Conservation (phyloP, 1,140 invertebrate species). For the Pissodes strobi region DNA sequence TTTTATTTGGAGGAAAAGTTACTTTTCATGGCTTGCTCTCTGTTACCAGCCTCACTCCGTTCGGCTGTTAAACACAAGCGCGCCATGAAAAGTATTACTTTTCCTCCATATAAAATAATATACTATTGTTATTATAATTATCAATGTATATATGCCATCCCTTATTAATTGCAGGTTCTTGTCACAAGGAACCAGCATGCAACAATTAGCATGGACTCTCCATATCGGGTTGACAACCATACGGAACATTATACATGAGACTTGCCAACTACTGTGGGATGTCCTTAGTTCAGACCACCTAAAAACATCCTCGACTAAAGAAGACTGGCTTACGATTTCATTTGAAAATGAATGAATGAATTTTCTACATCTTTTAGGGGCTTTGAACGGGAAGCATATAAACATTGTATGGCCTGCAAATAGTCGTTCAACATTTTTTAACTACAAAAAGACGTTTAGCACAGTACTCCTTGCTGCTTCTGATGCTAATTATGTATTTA, state of each 20-base stretch:
- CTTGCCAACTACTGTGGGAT: constrained; percentile 45
- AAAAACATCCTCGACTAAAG: constrained; percentile 4
- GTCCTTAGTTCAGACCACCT: constrained; percentile 22
- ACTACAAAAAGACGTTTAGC: too few species aligned
- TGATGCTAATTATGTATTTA: constrained; percentile 55
- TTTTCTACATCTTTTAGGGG: constrained; percentile 30
- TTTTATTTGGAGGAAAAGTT: too few species aligned
- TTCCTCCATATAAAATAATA: too few species aligned
- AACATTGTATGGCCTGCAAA: constrained; percentile 21
- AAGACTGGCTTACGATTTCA: constrained; percentile 17
- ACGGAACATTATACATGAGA: constrained; percentile 31
- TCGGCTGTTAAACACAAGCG: too few species aligned
- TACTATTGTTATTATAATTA: too few species aligned
- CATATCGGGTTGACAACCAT: constrained; percentile 21
- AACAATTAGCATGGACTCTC: constrained; percentile 8
- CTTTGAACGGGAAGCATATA: constrained; percentile 35
- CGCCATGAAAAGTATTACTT: too few species aligned
- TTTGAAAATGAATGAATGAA: constrained; percentile 32
- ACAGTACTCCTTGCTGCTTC: constrained; percentile 55
- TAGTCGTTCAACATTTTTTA: constrained; percentile 35
- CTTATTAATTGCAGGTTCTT: constrained; percentile 18
- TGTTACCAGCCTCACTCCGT: too few species aligned
- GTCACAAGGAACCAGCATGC: constrained; percentile 18
- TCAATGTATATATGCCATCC: too few species aligned
- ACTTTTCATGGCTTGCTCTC: too few species aligned